phyloP scores from a whole-genome alignment of 2,113 vertebrate genomes.

The Antennarius striatus region DNA sequence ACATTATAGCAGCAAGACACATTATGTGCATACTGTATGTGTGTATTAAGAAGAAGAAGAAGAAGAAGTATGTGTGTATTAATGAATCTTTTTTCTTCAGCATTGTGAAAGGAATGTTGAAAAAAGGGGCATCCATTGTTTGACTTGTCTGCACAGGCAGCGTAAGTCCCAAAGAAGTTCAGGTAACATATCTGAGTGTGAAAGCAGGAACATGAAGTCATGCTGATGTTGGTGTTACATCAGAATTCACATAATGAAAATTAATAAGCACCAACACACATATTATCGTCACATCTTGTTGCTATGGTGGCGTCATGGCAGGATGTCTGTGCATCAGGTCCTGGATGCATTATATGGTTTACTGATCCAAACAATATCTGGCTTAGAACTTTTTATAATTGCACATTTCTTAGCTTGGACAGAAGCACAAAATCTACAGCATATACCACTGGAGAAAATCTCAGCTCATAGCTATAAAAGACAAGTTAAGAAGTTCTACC shows the following conservation, averaged over 20 bases:
- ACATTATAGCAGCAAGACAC: background rate
- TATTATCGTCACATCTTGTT: slow-evolving; percentile 9
- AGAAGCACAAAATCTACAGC: too few species aligned
- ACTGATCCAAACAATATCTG: background rate
- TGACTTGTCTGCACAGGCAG: slow-evolving; percentile 43
- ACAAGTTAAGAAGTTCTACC: background rate
- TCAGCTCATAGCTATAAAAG: background rate
- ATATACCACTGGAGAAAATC: background rate
- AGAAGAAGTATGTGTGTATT: background rate
- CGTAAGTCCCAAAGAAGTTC: slow-evolving; percentile 1
- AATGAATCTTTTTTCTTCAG: too few species aligned
- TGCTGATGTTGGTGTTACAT: slow-evolving; percentile 37
- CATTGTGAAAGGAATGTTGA: background rate
- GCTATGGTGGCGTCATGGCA: slow-evolving; percentile 36
- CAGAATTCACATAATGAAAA: slow-evolving; percentile 2
- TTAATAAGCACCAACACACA: slow-evolving; percentile 3
- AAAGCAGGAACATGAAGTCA: slow-evolving; percentile 23
- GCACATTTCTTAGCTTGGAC: too few species aligned
- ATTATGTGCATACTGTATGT: background rate
- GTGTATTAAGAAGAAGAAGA: background rate
- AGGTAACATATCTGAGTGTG: background rate
- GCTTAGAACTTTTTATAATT: too few species aligned
- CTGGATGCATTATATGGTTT: background rate
- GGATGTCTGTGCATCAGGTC: slow-evolving; percentile 6
- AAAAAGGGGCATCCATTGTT: background rate